A percentile compares a stretch with the other conserved stretches of the same genome.
Conservation (phyloP, 2,113 vertebrate species). For the cattle (Bos taurus) region ARS-UCD2.0 NC_037346.1:57711001-57711500, state of each 20-base stretch:
- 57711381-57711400: rapidly evolving
- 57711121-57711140: rapidly evolving
- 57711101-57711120: neutral
- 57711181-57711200: rapidly evolving
- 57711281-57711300: neutral
- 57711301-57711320: neutral
- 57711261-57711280: neutral
- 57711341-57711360: neutral
- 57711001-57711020: rapidly evolving
- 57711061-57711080: neutral
- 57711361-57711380: neutral
- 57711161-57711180: rapidly evolving
- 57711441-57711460: neutral
- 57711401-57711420: neutral
- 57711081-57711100: neutral
- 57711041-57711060: neutral
- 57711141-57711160: neutral
- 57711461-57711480: neutral
- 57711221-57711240: neutral
- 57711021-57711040: neutral
- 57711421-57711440: rapidly evolving
- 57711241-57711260: neutral
- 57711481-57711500: neutral
- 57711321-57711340: neutral
- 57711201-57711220: neutral